These are phyloP conservation scores for Macroglossus sobrinus DNA, from an alignment of 2,113 vertebrate genomes.

Conservation along the genomic window DNA sequence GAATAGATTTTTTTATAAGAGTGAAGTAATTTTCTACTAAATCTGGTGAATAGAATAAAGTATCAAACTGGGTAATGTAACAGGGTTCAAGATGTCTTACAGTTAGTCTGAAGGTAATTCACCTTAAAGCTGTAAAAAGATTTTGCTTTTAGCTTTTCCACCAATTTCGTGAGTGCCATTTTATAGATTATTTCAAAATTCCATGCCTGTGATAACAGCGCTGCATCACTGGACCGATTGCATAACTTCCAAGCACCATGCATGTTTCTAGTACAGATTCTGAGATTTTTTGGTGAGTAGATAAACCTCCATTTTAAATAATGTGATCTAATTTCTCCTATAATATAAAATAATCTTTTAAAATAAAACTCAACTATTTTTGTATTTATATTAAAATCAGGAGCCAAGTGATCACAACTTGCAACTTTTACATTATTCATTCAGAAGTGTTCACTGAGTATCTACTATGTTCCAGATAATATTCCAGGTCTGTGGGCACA, in stretches of 20 bases:
- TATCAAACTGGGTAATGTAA: not conserved
- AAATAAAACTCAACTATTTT: not conserved
- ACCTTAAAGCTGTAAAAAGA: not conserved
- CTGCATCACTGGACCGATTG: not conserved
- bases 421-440: not conserved
- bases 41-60: not conserved
- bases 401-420: not conserved
- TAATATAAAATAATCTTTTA: not conserved
- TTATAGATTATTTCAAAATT: constrained; percentile 21
- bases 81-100: not conserved
- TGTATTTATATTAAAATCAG: not conserved
- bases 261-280: not conserved
- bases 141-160: not conserved
- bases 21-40: not conserved
- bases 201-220: not conserved
- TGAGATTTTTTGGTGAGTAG: not conserved
- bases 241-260: not conserved
- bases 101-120: not conserved
- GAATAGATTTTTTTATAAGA: not conserved
- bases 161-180: not conserved
- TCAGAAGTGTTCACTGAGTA: not conserved
- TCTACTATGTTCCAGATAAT: not conserved
- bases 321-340: not conserved
- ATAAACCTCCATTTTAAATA: not conserved
- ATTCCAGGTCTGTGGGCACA: not conserved